These are phyloP conservation scores for Vesta saturnalis DNA, from an alignment of 2,888 invertebrate species.

Conservation along the genomic window DNA sequence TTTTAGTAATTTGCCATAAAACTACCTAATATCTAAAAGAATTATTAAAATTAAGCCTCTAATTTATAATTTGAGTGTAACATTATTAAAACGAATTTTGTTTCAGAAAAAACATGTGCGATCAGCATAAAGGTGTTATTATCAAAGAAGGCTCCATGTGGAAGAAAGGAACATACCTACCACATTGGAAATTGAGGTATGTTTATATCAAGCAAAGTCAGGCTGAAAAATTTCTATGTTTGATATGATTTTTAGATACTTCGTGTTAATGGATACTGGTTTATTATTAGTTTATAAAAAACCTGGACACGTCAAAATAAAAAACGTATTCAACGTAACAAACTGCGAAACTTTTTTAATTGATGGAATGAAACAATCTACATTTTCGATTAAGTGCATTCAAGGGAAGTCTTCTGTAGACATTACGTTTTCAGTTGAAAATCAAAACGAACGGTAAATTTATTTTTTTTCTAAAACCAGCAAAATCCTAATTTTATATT, in stretches of 20 bases:
- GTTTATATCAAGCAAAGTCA: not conserved
- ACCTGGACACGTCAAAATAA: not conserved
- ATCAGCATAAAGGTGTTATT: not conserved
- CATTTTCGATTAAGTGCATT: not conserved
- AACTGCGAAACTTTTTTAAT: not conserved
- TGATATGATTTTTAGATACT: not conserved
- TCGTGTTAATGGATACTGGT: not conserved
- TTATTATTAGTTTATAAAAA: conserved; percentile 4
- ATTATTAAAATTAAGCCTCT: no score
- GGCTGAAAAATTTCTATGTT: not conserved
- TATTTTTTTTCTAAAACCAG: no score
- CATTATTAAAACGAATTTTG: no score
- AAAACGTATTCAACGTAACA: conserved; percentile 2
- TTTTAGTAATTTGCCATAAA: no score
- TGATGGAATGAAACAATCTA: not conserved
- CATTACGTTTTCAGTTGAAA: not conserved
- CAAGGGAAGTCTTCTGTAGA: not conserved
- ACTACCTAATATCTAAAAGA: no score
- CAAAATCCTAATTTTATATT: no score
- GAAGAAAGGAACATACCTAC: not conserved
- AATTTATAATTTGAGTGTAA: no score
- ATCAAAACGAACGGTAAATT: conserved; percentile 6
- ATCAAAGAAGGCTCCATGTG: not conserved
- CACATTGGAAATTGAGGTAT: conserved; percentile 13
- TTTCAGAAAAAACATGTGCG: no score